A percentile compares a stretch with the other conserved stretches of the same genome.
These are phyloP conservation scores for Ferrisia virgata DNA, from an alignment of 2,888 invertebrate species.

Conservation along the genomic window DNA sequence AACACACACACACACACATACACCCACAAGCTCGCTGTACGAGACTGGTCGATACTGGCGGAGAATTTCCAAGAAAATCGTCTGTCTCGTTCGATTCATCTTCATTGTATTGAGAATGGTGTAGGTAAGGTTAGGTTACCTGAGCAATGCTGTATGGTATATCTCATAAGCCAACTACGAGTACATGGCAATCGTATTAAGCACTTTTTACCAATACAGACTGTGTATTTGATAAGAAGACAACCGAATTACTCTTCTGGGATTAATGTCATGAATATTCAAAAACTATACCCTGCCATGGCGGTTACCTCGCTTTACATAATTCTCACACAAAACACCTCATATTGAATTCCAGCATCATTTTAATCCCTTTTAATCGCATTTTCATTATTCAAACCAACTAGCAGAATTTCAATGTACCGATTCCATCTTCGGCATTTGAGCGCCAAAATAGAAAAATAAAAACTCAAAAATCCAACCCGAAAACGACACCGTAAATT, in stretches of 20 bases:
- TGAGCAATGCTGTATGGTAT: not conserved
- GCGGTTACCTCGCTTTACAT: slow-evolving; percentile 18
- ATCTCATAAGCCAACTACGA: not conserved
- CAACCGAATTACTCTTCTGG: slow-evolving; percentile 38
- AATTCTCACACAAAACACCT: slow-evolving; percentile 43
- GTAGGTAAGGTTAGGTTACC: not conserved
- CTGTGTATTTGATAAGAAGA: slow-evolving; percentile 18
- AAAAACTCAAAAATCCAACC: slow-evolving; percentile 16
- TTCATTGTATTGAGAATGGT: too few relatives aligned
- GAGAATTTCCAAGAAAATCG: not conserved
- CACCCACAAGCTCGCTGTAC: too few relatives aligned
- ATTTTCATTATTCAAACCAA: slow-evolving; percentile 43
- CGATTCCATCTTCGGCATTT: slow-evolving; percentile 1
- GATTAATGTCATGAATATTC: slow-evolving; percentile 46
- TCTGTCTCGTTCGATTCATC: not conserved
- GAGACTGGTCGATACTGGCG: not conserved
- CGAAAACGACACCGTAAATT: slow-evolving; percentile 4
- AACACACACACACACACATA: not conserved
- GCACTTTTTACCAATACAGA: slow-evolving; percentile 18
- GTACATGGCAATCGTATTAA: not conserved
- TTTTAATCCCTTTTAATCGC: slow-evolving; percentile 44
- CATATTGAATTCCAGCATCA: slow-evolving; percentile 44
- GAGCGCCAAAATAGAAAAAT: slow-evolving; percentile 5
- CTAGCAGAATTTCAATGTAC: slow-evolving; percentile 32
- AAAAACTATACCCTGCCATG: slow-evolving; percentile 12